Conservation (phyloP, 2,797 vertebrate species). For the Chiroxiphia lanceolata region DNA sequence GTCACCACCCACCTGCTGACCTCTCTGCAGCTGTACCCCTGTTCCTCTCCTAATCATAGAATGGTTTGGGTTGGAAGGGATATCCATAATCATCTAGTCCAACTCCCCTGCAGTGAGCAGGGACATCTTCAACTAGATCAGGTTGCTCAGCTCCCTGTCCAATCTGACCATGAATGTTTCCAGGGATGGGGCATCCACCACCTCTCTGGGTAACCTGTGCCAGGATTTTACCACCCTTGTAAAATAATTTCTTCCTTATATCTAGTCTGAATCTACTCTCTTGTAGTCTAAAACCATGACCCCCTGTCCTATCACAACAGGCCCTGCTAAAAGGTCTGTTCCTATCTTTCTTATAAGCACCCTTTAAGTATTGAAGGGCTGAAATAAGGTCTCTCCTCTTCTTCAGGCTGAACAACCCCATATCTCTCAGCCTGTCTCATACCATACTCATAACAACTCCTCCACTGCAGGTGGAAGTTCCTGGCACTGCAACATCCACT, state of each 20-base stretch:
- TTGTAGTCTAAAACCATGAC: not conserved
- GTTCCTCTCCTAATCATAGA: not conserved
- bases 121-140: not conserved
- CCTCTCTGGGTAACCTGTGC: not conserved
- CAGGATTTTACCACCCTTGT: not conserved
- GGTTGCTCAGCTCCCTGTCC: not conserved
- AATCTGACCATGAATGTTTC: not conserved
- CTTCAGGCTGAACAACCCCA: not conserved
- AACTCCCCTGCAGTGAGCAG: not conserved
- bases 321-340: not conserved
- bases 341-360: not conserved
- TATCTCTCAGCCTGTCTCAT: not conserved
- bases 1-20: rapidly evolving
- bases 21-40: not conserved
- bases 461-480: constrained; percentile 81
- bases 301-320: not conserved
- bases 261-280: not conserved
- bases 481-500: constrained; percentile 78
- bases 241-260: not conserved
- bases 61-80: not conserved
- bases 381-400: not conserved
- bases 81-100: not conserved
- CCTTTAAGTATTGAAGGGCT: not conserved
- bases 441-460: not conserved
- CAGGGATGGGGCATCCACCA: not conserved